Base-by-base conservation (phyloP, 2,888 invertebrate species). In the Zootermopsis nevadensis region DNA sequence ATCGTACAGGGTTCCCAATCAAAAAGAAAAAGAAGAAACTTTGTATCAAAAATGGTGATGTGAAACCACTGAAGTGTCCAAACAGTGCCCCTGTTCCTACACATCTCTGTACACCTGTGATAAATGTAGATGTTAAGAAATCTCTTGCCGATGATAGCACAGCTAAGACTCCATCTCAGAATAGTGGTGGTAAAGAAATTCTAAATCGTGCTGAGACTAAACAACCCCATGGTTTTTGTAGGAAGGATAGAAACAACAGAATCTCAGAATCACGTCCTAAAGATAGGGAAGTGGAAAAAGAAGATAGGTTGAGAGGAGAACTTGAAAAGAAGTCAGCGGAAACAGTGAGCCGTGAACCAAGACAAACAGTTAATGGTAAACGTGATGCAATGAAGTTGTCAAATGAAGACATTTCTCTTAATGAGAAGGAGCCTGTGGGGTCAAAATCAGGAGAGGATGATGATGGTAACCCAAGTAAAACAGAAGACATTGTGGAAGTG, bases 1-100 rank as follows among this genome's bases (percentile, higher is more conserved):
- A 97, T 88, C 92, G 96, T 86, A 97, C 97, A 30, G 97, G 97
- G 6, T 97, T 97, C 88, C 97, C 97, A 0, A 95, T 94, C 33
- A 91, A 95, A 27, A 95, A 95, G 87, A 94, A 93, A 88, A 97
- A 96, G 89, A 97, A 96, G 88, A 95, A 95, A 88, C 95, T 94
- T 24, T 74, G 24, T 60, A 27, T 60, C 12, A 48, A n/a, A n/a
- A 48, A 27, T 60, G 60, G 60, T 60, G 60, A 60, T 60, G 8
- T n/a, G 12, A 60, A 60, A 12, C 60, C n/a, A 8, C n/a, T 27
- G n/a, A 60, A n/a, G 38, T 38, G 35, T 38, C 12, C 33, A 74
- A 38, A 72, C n/a, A 74, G 33, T 31, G 31, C 22, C 30, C 42
- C 30, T 24, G 53, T 81, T 74, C 48, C 55, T 38, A 53, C 42